Evolutionary conservation across 1,140 invertebrate species (phyloP).

Genomic region (Drosophila tsacasi): DNA sequence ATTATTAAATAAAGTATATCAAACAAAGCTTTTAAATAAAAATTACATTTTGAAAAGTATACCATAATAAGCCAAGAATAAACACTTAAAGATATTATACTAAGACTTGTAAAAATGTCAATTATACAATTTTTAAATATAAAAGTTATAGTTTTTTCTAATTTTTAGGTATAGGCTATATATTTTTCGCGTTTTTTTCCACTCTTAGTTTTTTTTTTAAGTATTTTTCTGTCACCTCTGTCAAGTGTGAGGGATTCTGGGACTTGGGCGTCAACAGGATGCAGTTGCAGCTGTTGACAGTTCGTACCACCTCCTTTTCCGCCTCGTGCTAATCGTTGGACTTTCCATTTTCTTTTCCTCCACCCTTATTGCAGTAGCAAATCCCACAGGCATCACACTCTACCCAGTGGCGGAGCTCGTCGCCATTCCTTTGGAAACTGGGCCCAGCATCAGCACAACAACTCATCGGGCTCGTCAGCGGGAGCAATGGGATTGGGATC

Average conservation of each 20-base stretch:
- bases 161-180: neutral
- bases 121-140: too few relatives aligned
- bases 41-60: neutral
- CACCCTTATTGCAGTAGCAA: slow-evolving; percentile 52
- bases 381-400: slow-evolving; percentile 78
- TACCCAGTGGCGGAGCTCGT: slow-evolving; percentile 75
- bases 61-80: neutral
- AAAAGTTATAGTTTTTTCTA: neutral
- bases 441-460: slow-evolving; percentile 67
- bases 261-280: slow-evolving; percentile 61
- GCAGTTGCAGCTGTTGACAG: slow-evolving; percentile 82
- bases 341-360: slow-evolving; percentile 13
- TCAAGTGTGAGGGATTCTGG: slow-evolving; percentile 2
- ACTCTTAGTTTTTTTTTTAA: neutral
- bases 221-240: neutral
- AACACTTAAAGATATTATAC: too few relatives aligned
- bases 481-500: slow-evolving; percentile 58
- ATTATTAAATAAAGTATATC: too few relatives aligned
- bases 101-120: too few relatives aligned
- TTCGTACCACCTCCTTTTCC: slow-evolving; percentile 42
- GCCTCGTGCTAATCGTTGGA: slow-evolving; percentile 71
- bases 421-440: slow-evolving; percentile 83
- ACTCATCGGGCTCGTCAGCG: slow-evolving; percentile 45
- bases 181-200: too few relatives aligned
- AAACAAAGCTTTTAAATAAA: neutral